Conservation (phyloP, 1,140 invertebrate genomes). For the Diprion similis region DNA sequence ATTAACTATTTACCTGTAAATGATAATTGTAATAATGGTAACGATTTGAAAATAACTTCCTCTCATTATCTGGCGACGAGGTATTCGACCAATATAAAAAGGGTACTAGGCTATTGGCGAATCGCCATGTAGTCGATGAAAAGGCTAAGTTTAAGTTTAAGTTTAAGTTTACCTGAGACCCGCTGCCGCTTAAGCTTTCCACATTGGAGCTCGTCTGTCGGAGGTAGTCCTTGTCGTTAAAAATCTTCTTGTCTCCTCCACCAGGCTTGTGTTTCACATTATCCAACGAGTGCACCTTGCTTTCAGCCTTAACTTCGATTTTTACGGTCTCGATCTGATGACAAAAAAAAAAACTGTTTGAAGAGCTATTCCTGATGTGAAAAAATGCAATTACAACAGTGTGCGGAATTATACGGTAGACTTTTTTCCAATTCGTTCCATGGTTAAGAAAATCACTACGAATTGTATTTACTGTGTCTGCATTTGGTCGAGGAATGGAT, state of each 20-base stretch:
- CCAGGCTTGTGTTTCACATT: constrained; percentile 94
- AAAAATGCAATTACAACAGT: constrained; percentile 16
- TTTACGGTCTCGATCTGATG: constrained; percentile 86
- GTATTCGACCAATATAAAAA: neutral
- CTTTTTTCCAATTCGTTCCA: constrained; percentile 4
- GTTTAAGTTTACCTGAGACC: constrained; percentile 68
- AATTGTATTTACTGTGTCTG: neutral
- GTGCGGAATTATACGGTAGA: neutral
- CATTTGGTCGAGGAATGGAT: no score
- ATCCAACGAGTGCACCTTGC: constrained; percentile 90
- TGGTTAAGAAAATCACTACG: neutral
- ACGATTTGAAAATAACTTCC: no score
- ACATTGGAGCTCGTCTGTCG: constrained; percentile 77
- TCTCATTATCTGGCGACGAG: no score
- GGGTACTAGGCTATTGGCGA: neutral
- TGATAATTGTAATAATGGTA: no score
- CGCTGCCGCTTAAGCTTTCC: constrained; percentile 67
- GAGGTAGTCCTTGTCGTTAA: constrained; percentile 93
- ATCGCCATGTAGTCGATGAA: neutral
- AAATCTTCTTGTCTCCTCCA: constrained; percentile 93
- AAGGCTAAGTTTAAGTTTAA: neutral
- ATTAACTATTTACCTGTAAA: no score
- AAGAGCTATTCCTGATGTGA: constrained; percentile 19
- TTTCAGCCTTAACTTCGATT: constrained; percentile 84
- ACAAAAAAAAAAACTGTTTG: constrained; percentile 22